Evolutionary conservation across 2,888 invertebrate genomes (phyloP), one percentile per base, ranked within the genome.

Genomic region (Hirtodrosophila confusa): DNA sequence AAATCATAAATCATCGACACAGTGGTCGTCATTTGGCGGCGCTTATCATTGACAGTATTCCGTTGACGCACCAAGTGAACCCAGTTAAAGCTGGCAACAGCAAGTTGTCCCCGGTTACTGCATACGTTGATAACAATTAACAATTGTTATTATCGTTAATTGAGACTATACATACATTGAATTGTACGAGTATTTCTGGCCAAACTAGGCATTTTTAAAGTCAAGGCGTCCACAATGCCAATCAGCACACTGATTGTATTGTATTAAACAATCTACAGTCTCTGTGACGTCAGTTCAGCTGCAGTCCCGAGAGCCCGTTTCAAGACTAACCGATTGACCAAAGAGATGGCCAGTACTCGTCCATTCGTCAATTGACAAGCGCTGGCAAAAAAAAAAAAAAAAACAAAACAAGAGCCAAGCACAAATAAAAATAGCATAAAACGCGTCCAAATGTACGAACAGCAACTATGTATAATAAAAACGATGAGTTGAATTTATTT

Each of bases 81-180:
- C 37, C 48, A 29, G 29, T 12, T 55, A 55, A 61, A 62, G 58
- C 23, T 48, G 45, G 35, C 43, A 45, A 44, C 53, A 51, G 36
- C 58, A 75, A 58, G 76, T 71, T 74, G 39, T 41, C 36, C 71
- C 56, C 56, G 54, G 75, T 69, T 58, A 44, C 48, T 48, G 48
- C 17, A 39, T 23, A 39, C 11, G 39, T 61, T 74, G 74, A 87
- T 85, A 87, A 78, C 71, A 76, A 68, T 88, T 70, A 78, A 70
- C 70, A 49, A 61, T 51, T 62, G 86, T 82, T 86, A 78, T 78
- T 82, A 78, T 75, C 86, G 73, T 69, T 82, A 82, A 88, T 83
- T 87, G 82, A 70, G 71, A 50, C 64, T 68, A 54, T 10, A 50
- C 40, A 72, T 43, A 33, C 12, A 73, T 62, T 53, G 64, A 54